A percentile compares a stretch with the other conserved stretches of the same genome.
These are phyloP conservation scores for Lampropteryx suffumata DNA, from an alignment of 2,888 invertebrate species.

Conservation along the genomic window DNA sequence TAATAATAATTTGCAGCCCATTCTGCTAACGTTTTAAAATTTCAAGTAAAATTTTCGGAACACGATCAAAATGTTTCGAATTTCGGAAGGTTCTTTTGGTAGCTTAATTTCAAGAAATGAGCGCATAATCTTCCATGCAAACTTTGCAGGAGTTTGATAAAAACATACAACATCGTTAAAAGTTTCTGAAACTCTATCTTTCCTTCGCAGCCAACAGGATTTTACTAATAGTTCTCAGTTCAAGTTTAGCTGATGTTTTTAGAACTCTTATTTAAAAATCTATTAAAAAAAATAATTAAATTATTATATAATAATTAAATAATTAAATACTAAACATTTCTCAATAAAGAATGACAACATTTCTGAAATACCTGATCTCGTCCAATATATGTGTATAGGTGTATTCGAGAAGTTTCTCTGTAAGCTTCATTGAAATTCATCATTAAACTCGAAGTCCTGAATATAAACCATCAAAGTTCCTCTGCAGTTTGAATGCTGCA, in stretches of 20 bases:
- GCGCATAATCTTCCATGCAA: background rate
- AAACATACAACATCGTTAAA: slow-evolving; percentile 6
- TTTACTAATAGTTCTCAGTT: background rate
- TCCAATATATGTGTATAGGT: too few species aligned
- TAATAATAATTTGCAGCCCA: too few species aligned
- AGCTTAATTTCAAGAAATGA: too few species aligned
- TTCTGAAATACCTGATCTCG: too few species aligned
- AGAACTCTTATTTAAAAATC: background rate
- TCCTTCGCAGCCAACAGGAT: background rate
- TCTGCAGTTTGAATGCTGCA: background rate
- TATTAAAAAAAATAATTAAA: too few species aligned
- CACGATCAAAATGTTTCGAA: too few species aligned
- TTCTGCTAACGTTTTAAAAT: too few species aligned
- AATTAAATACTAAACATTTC: too few species aligned
- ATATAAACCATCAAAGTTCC: slow-evolving; percentile 1
- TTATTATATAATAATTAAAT: too few species aligned
- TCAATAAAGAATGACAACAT: too few species aligned
- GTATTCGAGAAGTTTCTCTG: background rate
- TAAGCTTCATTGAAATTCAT: background rate
- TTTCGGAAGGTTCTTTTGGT: too few species aligned
- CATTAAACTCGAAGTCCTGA: background rate
- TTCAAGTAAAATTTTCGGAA: too few species aligned
- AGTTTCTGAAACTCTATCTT: background rate
- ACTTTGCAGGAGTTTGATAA: background rate
- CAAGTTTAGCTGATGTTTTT: background rate